phyloP scores from a whole-genome alignment of 1,140 invertebrate genomes.

The Macrotrachela quadricornifera region DNA sequence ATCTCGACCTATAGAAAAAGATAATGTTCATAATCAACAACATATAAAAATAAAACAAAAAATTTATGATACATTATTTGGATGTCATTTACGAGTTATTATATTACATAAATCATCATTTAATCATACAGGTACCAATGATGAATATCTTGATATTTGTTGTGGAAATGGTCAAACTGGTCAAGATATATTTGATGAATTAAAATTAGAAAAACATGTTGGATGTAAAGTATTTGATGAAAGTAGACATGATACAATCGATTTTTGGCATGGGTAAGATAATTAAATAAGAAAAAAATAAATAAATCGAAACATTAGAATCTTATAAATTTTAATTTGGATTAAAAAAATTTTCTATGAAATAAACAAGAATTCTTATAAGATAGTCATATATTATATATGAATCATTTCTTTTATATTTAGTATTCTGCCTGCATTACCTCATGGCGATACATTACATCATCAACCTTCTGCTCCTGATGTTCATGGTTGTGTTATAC shows the following conservation, averaged over 20 bases:
- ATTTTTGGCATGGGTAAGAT: not conserved
- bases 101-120: conserved; percentile 29
- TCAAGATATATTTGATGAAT: conserved; percentile 15
- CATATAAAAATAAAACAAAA: conserved; percentile 15
- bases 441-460: not conserved
- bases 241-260: conserved; percentile 6
- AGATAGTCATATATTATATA: no score
- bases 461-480: conserved; percentile 1
- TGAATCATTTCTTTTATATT: not conserved
- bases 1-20: conserved; percentile 16
- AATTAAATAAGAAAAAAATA: not conserved
- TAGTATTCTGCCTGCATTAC: not conserved
- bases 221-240: conserved; percentile 9
- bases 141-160: conserved; percentile 29
- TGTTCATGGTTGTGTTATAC: conserved; percentile 20
- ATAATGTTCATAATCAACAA: conserved; percentile 12
- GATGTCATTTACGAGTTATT: conserved; percentile 20
- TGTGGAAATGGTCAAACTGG: conserved; percentile 18
- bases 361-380: no score
- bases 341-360: no score
- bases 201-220: conserved; percentile 12
- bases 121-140: conserved; percentile 32
- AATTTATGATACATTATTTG: conserved; percentile 21
- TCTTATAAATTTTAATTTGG: no score
- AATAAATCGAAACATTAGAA: no score